phyloP scores from a whole-genome alignment of 2,113 vertebrate species.

The Dissostichus mawsoni region DNA sequence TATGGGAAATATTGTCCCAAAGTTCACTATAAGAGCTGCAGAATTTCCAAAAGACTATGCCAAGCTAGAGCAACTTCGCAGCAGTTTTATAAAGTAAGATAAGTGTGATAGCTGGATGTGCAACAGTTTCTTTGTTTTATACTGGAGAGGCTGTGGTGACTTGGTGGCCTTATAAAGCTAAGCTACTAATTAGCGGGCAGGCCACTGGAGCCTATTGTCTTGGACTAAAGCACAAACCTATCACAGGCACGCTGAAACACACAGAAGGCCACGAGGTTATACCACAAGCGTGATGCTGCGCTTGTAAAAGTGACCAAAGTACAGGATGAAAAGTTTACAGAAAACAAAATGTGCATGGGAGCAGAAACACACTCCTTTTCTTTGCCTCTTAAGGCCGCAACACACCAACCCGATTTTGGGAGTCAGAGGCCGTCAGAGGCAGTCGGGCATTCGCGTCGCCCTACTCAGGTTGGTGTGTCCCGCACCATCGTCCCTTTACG shows the following conservation, averaged over 20 bases:
- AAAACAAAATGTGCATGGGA: constrained; percentile 53
- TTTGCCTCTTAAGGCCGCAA: neutral
- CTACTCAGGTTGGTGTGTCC: too few relatives aligned
- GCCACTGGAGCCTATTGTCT: constrained; percentile 67
- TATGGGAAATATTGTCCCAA: neutral
- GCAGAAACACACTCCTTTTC: neutral
- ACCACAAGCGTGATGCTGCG: constrained; percentile 64
- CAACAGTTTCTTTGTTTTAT: constrained; percentile 34
- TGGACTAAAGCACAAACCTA: constrained; percentile 50
- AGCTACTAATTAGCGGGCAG: constrained; percentile 65
- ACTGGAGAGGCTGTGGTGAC: constrained; percentile 50
- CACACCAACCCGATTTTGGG: too few relatives aligned
- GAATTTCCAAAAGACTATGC: neutral
- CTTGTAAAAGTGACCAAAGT: constrained; percentile 78
- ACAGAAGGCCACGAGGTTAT: constrained; percentile 39
- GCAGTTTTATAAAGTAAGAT: constrained; percentile 15
- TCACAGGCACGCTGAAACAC: constrained; percentile 50
- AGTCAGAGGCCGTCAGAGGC: too few relatives aligned
- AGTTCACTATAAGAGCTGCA: neutral
- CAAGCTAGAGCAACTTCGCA: constrained; percentile 4
- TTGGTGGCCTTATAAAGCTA: constrained; percentile 58
- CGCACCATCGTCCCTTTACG: too few relatives aligned
- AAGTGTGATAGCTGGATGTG: constrained; percentile 15
- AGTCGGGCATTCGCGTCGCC: too few relatives aligned
- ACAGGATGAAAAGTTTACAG: constrained; percentile 63